Evolutionary conservation across 1,140 invertebrate genomes (phyloP).

Genomic region (Heliconius nattereri): DNA sequence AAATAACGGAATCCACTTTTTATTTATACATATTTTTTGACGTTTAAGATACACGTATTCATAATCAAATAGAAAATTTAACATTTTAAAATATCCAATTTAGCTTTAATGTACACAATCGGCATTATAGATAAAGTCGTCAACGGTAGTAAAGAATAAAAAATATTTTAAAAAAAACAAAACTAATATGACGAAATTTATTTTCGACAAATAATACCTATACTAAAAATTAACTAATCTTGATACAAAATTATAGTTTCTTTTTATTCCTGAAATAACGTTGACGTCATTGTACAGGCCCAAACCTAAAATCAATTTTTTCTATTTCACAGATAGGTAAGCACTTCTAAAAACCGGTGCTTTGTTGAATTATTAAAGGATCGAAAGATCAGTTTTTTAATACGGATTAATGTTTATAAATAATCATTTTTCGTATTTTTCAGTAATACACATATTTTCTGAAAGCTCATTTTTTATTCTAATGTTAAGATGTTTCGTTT

Average conservation of each 20-base stretch:
- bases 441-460: too few species aligned
- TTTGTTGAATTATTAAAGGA: neutral
- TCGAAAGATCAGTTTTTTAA: neutral
- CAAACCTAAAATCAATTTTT: neutral
- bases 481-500: too few species aligned
- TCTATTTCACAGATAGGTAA: constrained; percentile 10
- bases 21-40: constrained; percentile 21
- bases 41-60: constrained; percentile 22
- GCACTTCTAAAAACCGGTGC: neutral
- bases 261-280: neutral
- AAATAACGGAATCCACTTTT: constrained; percentile 16
- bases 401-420: neutral
- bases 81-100: constrained; percentile 10
- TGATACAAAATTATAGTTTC: neutral
- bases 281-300: neutral
- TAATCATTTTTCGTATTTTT: too few species aligned
- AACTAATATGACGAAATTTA: neutral
- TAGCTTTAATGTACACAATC: neutral
- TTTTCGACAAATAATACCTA: neutral
- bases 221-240: neutral
- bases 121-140: neutral
- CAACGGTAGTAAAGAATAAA: neutral
- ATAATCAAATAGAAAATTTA: constrained; percentile 25
- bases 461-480: too few species aligned
- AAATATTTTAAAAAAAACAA: neutral